phyloP scores from a whole-genome alignment of 2,888 invertebrate genomes.

The Chalcosyrphus nemorum region DNA sequence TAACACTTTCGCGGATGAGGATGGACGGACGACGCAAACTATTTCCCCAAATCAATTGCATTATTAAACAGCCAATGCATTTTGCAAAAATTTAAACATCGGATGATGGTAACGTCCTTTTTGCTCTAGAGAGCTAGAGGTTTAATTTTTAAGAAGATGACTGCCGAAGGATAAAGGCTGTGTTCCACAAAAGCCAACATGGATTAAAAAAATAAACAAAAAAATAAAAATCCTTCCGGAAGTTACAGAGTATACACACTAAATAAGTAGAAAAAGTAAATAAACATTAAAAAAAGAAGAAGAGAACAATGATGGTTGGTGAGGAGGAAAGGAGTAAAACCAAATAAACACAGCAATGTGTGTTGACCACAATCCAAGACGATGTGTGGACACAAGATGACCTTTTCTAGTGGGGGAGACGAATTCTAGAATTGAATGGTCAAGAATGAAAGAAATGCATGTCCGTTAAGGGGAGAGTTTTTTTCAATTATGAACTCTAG shows the following conservation, averaged over 20 bases:
- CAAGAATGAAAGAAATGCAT: not conserved
- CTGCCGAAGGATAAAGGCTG: not conserved
- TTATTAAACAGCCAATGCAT: slow-evolving; percentile 57
- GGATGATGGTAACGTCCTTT: not conserved
- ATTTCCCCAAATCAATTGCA: slow-evolving; percentile 43
- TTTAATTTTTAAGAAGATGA: slow-evolving; percentile 37
- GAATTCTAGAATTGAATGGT: not conserved
- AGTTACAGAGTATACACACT: slow-evolving; percentile 21
- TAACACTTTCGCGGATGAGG: slow-evolving; percentile 17
- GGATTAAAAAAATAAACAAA: slow-evolving; percentile 42
- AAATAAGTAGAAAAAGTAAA: slow-evolving; percentile 29
- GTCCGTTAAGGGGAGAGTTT: not conserved
- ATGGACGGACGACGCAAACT: slow-evolving; percentile 24
- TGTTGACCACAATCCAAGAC: slow-evolving; percentile 27
- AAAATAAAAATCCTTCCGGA: slow-evolving; percentile 44
- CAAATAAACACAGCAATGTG: not conserved
- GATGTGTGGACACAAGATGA: slow-evolving; percentile 2
- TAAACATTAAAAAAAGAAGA: slow-evolving; percentile 34
- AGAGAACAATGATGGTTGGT: slow-evolving; percentile 11
- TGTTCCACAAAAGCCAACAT: not conserved
- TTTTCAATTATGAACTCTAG: slow-evolving; percentile 17
- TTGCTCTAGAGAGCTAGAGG: not conserved
- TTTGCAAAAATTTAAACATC: slow-evolving; percentile 52
- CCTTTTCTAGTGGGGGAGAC: not conserved
- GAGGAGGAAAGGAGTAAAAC: slow-evolving; percentile 5